phyloP scores from a whole-genome alignment of 1,140 invertebrate genomes.

The Neocloeon triangulifer region DNA sequence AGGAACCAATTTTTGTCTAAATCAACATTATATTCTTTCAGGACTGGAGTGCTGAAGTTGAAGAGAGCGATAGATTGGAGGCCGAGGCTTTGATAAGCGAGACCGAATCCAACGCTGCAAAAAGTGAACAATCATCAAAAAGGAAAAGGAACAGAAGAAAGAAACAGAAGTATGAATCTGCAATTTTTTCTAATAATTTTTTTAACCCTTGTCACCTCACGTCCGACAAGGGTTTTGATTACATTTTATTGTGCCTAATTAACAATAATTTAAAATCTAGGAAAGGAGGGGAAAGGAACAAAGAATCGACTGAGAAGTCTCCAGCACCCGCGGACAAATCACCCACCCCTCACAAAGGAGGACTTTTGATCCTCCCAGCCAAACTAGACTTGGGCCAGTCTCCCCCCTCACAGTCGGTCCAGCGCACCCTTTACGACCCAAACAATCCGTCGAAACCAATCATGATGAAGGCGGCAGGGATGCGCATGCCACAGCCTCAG shows the following conservation, averaged over 20 bases:
- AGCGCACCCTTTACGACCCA: conserved; percentile 35
- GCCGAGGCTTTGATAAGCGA: neutral
- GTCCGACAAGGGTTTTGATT: too few relatives aligned
- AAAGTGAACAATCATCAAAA: neutral
- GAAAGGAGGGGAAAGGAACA: conserved; percentile 8
- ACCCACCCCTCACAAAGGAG: conserved; percentile 16
- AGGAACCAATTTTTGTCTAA: neutral
- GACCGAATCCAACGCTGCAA: neutral
- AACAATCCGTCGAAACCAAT: conserved; percentile 47
- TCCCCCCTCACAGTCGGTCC: conserved; percentile 12
- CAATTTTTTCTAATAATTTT: conserved; percentile 8
- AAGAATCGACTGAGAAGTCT: conserved; percentile 9
- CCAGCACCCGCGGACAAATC: conserved; percentile 12
- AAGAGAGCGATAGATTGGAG: conserved; percentile 7
- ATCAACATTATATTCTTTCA: conserved; percentile 1
- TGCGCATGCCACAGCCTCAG: neutral
- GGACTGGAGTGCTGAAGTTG: conserved; percentile 11
- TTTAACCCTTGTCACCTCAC: too few relatives aligned
- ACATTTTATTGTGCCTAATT: too few relatives aligned
- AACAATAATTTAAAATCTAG: conserved; percentile 12
- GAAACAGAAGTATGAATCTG: conserved; percentile 7
- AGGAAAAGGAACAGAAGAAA: neutral
- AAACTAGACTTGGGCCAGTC: neutral
- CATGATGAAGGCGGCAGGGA: conserved; percentile 18
- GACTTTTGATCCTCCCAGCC: conserved; percentile 1